Percentiles rank a stretch among this genome's conserved stretches.
Conservation (phyloP, 1,140 invertebrate species). For the Mercenaria mercenaria region DNA sequence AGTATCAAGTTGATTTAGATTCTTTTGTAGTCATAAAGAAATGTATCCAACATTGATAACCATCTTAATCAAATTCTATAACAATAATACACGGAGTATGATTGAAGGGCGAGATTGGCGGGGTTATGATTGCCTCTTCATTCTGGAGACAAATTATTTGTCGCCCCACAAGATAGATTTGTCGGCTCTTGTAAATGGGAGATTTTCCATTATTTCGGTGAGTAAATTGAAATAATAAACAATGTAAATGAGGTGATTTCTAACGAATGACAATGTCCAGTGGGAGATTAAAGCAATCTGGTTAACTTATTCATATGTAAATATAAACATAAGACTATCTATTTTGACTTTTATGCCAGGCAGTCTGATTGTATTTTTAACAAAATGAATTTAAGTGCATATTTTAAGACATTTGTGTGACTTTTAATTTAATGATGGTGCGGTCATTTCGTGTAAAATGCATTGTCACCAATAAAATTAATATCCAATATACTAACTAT, state of each 20-base stretch:
- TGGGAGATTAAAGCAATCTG: no score
- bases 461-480: no score
- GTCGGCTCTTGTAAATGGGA: constrained; percentile 14
- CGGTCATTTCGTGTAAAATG: no score
- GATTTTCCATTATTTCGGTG: constrained; percentile 28
- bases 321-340: no score
- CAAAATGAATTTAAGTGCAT: no score
- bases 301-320: no score
- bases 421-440: no score
- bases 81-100: constrained; percentile 58
- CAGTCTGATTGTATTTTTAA: no score
- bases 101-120: constrained; percentile 21
- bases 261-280: background rate
- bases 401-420: no score
- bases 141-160: constrained; percentile 62
- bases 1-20: constrained; percentile 66
- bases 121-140: constrained; percentile 56
- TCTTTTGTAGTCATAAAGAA: constrained; percentile 66
- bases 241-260: background rate
- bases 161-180: constrained; percentile 56
- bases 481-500: no score
- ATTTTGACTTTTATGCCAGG: no score
- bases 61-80: constrained; percentile 70
- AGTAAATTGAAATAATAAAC: constrained; percentile 35
- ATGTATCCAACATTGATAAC: constrained; percentile 62